Base-by-base conservation (phyloP, 2,888 invertebrate species). In the Empis livida region DNA sequence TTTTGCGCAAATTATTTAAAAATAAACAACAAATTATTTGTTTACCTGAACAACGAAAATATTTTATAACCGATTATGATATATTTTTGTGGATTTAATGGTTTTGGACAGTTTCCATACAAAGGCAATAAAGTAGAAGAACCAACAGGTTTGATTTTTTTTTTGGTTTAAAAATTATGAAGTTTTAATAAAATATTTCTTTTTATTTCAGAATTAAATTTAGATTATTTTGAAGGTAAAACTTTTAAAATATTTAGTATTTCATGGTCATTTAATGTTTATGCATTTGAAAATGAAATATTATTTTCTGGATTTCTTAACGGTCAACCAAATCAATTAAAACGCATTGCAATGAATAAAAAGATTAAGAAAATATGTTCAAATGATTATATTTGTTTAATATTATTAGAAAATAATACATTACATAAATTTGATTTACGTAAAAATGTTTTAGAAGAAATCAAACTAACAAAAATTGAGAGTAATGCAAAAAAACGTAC, bases 1-100 rank as follows among this genome's bases (percentile, higher is more conserved):
- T 27, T 27, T 27, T 27, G 23, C 23, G 23, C 23, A 27, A 27
- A 27, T 27, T 27, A 27, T 5, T 27, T 27, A 27, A 27, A 27
- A 27, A 27, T 27, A 27, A 27, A 27, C 9, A 27, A 27, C 8
- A 27, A 27, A 27, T 6, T 9, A 9, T 6, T 27, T 27, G 23
- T 27, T 27, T 27, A 27, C 23, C 23, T 27, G 23, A 5, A 27
- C 23, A 9, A 27, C 23, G 23, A 27, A 27, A 27, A 2, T 27
- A 6, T 8, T 27, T 8, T 2, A 8, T 27, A 20, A 27, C 20
- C 6, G 6, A 27, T 27, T 27, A 51, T 45, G 47, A 38, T 45
- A 47, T 45, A 49, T 53, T 58, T 59, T 54, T 59, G 61, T 56
- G 68, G 68, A 43, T 68, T 65, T 54, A 68, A 68, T 59, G 65